phyloP scores from a whole-genome alignment of 2,888 invertebrate genomes.

The Erebia palarica region DNA sequence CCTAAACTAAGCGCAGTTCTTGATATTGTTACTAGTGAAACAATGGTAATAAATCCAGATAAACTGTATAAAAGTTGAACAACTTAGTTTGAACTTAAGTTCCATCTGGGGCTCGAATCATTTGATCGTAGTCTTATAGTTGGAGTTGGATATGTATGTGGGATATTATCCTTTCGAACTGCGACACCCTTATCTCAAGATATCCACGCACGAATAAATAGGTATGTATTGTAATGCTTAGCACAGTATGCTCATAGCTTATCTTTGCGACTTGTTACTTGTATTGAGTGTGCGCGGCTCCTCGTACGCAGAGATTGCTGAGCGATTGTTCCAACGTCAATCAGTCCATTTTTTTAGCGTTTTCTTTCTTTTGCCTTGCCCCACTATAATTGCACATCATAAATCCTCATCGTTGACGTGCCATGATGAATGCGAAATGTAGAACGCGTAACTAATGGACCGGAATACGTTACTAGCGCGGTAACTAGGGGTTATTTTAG shows the following conservation, averaged over 20 bases:
- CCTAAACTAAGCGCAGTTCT: too few relatives aligned
- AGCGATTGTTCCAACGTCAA: constrained; percentile 38
- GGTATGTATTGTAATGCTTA: not conserved
- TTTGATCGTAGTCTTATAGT: too few relatives aligned
- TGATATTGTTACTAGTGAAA: too few relatives aligned
- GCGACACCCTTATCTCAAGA: too few relatives aligned
- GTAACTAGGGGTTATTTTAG: constrained; percentile 24
- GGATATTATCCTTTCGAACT: too few relatives aligned
- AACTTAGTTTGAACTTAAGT: too few relatives aligned
- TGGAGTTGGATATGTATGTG: too few relatives aligned
- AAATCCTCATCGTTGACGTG: constrained; percentile 67
- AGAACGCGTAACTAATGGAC: constrained; percentile 50
- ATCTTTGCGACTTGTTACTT: not conserved
- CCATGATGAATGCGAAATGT: constrained; percentile 65
- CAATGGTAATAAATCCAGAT: too few relatives aligned
- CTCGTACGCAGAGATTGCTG: constrained; percentile 32
- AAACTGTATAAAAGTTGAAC: too few relatives aligned
- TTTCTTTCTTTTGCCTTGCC: constrained; percentile 50
- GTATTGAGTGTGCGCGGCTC: constrained; percentile 23
- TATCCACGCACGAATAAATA: too few relatives aligned
- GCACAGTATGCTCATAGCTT: constrained; percentile 2
- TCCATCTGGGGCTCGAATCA: too few relatives aligned
- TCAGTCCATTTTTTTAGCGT: constrained; percentile 59
- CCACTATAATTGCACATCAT: constrained; percentile 66
- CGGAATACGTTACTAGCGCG: constrained; percentile 25